phyloP scores from a whole-genome alignment of 2,113 vertebrate species.

The Atrichornis clamosus region DNA sequence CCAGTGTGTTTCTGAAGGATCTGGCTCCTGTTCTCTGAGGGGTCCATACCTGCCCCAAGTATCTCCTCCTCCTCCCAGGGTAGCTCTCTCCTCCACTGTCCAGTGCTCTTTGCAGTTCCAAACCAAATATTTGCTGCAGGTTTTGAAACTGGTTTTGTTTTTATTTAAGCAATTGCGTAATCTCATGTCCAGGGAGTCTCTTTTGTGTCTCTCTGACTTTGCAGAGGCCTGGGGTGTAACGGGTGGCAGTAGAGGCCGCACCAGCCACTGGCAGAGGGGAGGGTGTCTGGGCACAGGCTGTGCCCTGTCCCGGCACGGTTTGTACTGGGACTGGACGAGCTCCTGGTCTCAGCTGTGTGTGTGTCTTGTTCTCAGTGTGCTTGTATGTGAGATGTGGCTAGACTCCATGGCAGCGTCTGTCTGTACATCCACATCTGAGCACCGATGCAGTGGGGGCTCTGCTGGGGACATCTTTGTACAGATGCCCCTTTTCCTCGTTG shows the following conservation, averaged over 20 bases:
- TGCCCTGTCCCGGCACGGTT: background rate
- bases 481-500: background rate
- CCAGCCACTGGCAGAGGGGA: fast-evolving
- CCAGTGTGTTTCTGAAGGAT: background rate
- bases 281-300: background rate
- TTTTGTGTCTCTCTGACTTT: background rate
- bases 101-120: background rate
- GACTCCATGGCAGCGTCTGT: fast-evolving
- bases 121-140: background rate
- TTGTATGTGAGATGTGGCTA: fast-evolving
- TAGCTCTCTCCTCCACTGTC: background rate
- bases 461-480: background rate
- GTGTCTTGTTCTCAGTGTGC: background rate
- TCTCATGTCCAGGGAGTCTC: background rate
- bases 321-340: background rate
- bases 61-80: background rate
- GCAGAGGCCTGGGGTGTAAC: background rate
- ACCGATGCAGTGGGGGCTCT: background rate
- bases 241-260: background rate
- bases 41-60: fast-evolving
- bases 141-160: background rate
- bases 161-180: background rate
- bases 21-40: background rate
- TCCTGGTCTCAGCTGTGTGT: background rate
- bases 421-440: fast-evolving